Base-by-base conservation (phyloP, 2,888 invertebrate genomes). In the Alloscopus bannaensis region DNA sequence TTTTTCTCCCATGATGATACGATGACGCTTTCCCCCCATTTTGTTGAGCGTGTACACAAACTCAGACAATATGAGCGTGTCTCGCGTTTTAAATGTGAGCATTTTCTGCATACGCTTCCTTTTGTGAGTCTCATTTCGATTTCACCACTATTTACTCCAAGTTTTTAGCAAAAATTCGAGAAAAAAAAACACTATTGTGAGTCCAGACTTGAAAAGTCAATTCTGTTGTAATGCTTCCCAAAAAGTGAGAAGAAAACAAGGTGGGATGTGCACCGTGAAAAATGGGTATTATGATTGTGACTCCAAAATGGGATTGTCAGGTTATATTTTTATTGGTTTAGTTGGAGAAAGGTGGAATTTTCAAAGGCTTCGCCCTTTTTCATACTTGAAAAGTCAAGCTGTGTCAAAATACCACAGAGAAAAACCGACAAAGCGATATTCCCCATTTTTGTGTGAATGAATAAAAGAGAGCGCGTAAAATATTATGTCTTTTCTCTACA, bases 1-100 rank as follows among this genome's bases (percentile, higher is more conserved):
- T 73, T 65, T 65, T 65, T 55, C 57, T 60, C 68, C 65, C 59
- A 66, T 50, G 59, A 62, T 52, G 18, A 62, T 62, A n/a, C n/a
- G 18, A 62, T 64, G 36, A 57, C 29, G 52, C 2, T 29, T 62
- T 60, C 24, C 62, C 24, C 18, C 47, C 47, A 13, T n/a, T 47
- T 47, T 3, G n/a, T 36, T 8, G 8, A 36, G 13, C 6, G 13
- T 36, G 36, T 36, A 6, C 13, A 13, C 36, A 8, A 13, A 36
- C 8, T 6, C 36, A 36, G 13, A 13, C 8, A 13, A 13, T 6
- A 36, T 8, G 13, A 36, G 6, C 36, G 13, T 36, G 36, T 8
- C 8, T 8, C 13, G 6, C 36, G 13, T 36, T 8, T 8, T 36
- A 36, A 8, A 6, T 36, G 8, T 36, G 36, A n/a, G 6, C 13